Base-by-base conservation (phyloP, 2,888 invertebrate species). In the Creontiades dilutus region DNA sequence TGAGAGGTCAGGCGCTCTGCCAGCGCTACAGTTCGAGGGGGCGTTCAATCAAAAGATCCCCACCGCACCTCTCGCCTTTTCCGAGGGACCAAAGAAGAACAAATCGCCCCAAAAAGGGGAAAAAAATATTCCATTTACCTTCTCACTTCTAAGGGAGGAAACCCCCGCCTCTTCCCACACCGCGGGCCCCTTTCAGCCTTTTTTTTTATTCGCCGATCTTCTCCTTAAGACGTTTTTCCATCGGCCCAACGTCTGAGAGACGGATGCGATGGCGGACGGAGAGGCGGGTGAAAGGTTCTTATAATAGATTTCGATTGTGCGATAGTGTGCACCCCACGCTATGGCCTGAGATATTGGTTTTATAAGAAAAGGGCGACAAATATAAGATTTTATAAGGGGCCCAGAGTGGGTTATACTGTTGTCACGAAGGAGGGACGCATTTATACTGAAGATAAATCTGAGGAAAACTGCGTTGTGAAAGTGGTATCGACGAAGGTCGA, bases 61-160 rank as follows among this genome's bases (percentile, higher is more conserved):
- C 76, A 14, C 23, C 76, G 37, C 37, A 37, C 37, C 37, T 27
- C 76, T 27, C 27, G 37, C 23, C 76, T 0, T 27, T 57, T 57
- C 19, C 16, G 76, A 27, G 76, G 5, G 37, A 7, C 46, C 19
- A 81, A 81, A 81, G 27, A 81, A 81, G 81, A 23, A 48, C 48
- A 46, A 46, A 81, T 48, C 48, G 81, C 47, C 48, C 27, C 46
- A 23, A 81, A 47, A 37, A 37, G n/a, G 81, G n/a, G 81, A 16
- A 46, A 81, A 81, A 48, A 81, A n/a, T 46, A 81, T 81, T 81
- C 81, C 19, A 81, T 81, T 81, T 81, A 81, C 46, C 47, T 81
- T 76, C 76, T 76, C 76, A 27, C 76, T 27, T 27, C 27, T 11
- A 12, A n/a, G n/a, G n/a, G 7, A 57, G 57, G 57, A 57, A n/a